Base-by-base conservation (phyloP, 2,113 vertebrate species). In the Andinoacara biseriatus region DNA sequence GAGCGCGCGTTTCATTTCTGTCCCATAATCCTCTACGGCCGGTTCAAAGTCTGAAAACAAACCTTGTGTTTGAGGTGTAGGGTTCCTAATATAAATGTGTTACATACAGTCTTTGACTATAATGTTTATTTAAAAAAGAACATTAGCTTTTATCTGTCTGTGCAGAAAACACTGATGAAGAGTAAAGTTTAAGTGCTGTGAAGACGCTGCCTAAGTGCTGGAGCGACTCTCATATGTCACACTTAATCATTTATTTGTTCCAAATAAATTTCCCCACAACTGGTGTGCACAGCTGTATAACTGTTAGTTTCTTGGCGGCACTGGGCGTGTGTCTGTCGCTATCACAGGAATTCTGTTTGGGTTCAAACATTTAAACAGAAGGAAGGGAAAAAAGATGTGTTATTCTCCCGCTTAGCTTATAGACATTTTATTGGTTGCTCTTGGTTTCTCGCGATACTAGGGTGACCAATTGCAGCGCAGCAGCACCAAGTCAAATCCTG, bases 361-460 rank as follows among this genome's bases (percentile, higher is more conserved):
- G 74, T 96, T 96, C 85, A 95, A 96, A 95, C 90, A 86, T 94
- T 94, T 89, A 89, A 94, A 94, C 60, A 1, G 24, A 1, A 14
- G 20, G 35, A 54, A 4, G 17, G 8, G 3, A 24, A 60, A 74
- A 58, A 31, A 4, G 10, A 1, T 33, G 26, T 22, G 13, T 10
- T 31, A 52, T 1, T 85, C 82, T 58, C 81, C 75, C 29, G 33
- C 10, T 31, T 0, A 3, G n/a, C 10, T 26, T 43, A 2, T 26
- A 58, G 43, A 17, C 14, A 54, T 54, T 9, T 56, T 2, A 93
- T 93, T 94, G 93, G 94, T 60, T 78, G 1, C 18, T 29, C 18
- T 1, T 13, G 13, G 6, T 6, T 38, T 87, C 82, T 92, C 89
- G 82, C 90, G 90, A 88, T 57, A 87, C 11, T 10, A 2, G 11